phyloP scores from a whole-genome alignment of 35 echinoderm and acorn worm genomes.

The Patiria miniata region DNA sequence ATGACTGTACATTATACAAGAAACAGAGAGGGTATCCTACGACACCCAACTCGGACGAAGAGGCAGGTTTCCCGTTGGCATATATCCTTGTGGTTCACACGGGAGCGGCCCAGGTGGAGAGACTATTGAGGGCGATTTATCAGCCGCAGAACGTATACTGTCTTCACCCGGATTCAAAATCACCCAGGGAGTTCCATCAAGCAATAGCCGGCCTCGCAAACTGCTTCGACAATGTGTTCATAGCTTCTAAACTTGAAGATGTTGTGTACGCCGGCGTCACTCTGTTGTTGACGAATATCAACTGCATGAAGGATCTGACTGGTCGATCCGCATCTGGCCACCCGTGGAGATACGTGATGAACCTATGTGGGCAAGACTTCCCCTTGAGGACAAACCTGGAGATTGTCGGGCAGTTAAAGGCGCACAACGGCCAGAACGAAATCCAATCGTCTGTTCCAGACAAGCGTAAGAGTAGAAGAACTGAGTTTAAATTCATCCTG shows the following conservation, averaged over 20 bases:
- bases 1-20: constrained; percentile 31
- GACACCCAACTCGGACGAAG: constrained; percentile 40
- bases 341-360: constrained; percentile 70
- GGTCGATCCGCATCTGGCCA: background rate
- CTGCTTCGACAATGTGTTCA: constrained; percentile 80
- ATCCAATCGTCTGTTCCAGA: constrained; percentile 20
- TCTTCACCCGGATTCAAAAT: constrained; percentile 66
- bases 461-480: background rate
- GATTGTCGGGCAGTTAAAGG: constrained; percentile 64
- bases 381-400: constrained; percentile 86
- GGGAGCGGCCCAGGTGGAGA: constrained; percentile 50
- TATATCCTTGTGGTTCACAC: constrained; percentile 61
- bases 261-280: constrained; percentile 42
- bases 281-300: constrained; percentile 52
- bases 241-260: constrained; percentile 51
- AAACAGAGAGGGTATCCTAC: constrained; percentile 8
- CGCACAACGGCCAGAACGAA: constrained; percentile 47
- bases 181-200: constrained; percentile 34
- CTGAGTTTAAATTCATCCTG: background rate
- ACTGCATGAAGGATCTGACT: constrained; percentile 73
- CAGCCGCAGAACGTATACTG: constrained; percentile 82
- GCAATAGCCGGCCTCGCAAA: constrained; percentile 40
- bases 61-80: constrained; percentile 53
- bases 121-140: constrained; percentile 61
- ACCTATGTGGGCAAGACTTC: constrained; percentile 76